Evolutionary conservation across 92 coral and sea anemone species (phyloP).

Genomic region (Chrysogorgia sp.): DNA sequence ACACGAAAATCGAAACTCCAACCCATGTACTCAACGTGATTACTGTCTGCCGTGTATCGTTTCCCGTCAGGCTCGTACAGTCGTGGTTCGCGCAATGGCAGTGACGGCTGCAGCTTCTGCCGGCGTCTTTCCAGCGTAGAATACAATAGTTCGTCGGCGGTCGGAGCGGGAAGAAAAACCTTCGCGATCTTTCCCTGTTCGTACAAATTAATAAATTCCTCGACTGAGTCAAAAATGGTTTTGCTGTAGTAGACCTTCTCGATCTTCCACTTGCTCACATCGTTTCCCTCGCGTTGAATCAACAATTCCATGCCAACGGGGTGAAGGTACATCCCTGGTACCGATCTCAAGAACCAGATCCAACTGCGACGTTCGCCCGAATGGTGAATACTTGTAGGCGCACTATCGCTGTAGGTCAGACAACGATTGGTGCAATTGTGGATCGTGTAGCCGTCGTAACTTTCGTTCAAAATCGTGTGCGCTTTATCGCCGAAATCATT

Average conservation of each 20-base stretch:
- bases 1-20: slow-evolving; percentile 89
- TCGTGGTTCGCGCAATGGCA: slow-evolving; percentile 75
- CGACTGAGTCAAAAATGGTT: slow-evolving; percentile 62
- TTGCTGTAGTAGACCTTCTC: slow-evolving; percentile 52
- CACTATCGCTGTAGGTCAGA: slow-evolving; percentile 41
- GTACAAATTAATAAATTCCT: slow-evolving; percentile 57
- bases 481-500: slow-evolving; percentile 56
- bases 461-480: slow-evolving; percentile 54
- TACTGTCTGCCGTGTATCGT: slow-evolving; percentile 76
- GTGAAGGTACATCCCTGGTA: slow-evolving; percentile 52
- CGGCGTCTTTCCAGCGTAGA: slow-evolving; percentile 69
- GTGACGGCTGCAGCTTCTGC: slow-evolving; percentile 61
- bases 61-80: slow-evolving; percentile 84
- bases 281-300: slow-evolving; percentile 57
- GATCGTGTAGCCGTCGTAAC: slow-evolving; percentile 66
- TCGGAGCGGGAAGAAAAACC: slow-evolving; percentile 17
- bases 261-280: slow-evolving; percentile 63
- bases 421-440: slow-evolving; percentile 68
- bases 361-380: slow-evolving; percentile 57
- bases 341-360: slow-evolving; percentile 61
- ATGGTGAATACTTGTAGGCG: slow-evolving; percentile 52
- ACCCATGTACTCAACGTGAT: slow-evolving; percentile 89
- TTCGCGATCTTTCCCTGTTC: slow-evolving; percentile 60
- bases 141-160: slow-evolving; percentile 14
- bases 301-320: slow-evolving; percentile 60